Conservation (phyloP, 2,888 invertebrate species). For the Axea sp. region DNA sequence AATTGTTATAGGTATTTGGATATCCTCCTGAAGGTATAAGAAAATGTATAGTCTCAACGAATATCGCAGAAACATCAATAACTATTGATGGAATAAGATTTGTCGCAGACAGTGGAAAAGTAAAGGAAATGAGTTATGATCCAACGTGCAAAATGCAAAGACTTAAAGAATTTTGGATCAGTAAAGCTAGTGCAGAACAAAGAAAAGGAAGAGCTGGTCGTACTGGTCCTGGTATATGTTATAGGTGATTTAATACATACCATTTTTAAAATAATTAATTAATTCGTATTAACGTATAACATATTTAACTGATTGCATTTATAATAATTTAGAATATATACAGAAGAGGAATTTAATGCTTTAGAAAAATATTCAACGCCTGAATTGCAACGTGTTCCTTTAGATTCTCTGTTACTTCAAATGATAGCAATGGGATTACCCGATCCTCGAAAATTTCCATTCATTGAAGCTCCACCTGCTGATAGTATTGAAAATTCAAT, state of each 20-base stretch:
- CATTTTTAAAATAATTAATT: not conserved
- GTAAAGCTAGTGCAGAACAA: constrained; percentile 98
- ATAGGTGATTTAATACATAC: constrained; percentile 76
- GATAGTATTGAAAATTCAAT: constrained; percentile 93
- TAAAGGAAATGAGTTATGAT: constrained; percentile 98
- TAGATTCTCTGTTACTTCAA: constrained; percentile 93
- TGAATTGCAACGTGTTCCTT: constrained; percentile 95
- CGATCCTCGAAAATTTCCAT: constrained; percentile 95
- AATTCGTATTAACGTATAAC: not conserved
- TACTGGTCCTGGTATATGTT: constrained; percentile 97
- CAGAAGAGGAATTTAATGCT: constrained; percentile 88
- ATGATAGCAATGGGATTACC: constrained; percentile 97
- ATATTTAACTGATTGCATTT: too few relatives aligned
- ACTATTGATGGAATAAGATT: constrained; percentile 99
- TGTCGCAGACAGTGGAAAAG: constrained; percentile 98
- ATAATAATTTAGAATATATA: constrained; percentile 84
- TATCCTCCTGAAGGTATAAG: constrained; percentile 95
- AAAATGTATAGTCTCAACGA: constrained; percentile 98
- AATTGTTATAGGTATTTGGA: constrained; percentile 92
- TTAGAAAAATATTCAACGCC: constrained; percentile 94
- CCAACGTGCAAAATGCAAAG: constrained; percentile 93
- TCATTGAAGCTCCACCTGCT: constrained; percentile 93
- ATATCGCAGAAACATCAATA: constrained; percentile 99
- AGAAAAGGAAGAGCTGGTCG: constrained; percentile 97
- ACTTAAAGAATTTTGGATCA: constrained; percentile 96